phyloP scores from a whole-genome alignment of 2,113 vertebrate species.

The Eublepharis macularius region DNA sequence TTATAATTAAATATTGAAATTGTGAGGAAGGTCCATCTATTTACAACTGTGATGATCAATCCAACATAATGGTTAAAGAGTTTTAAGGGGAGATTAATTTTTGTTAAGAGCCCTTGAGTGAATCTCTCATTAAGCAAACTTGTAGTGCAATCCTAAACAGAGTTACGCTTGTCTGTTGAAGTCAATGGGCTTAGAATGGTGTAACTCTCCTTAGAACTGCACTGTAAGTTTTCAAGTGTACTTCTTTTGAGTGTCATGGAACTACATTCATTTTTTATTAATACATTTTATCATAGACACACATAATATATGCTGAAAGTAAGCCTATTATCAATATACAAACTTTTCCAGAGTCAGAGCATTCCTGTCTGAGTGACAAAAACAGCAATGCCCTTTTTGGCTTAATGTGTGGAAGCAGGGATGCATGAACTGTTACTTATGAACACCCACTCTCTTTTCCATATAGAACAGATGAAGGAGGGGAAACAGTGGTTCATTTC shows the following conservation, averaged over 20 bases:
- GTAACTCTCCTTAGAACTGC: too few species aligned
- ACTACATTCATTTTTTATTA: background rate
- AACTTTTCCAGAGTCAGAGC: background rate
- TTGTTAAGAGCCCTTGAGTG: slow-evolving; percentile 1
- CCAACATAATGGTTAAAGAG: background rate
- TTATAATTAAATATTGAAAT: background rate
- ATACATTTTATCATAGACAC: background rate
- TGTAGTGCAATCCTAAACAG: background rate
- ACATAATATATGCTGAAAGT: slow-evolving; percentile 1
- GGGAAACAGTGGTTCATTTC: background rate
- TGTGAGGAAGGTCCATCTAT: background rate
- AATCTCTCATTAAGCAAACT: background rate
- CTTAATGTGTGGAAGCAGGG: slow-evolving; percentile 17
- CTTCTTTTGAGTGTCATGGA: background rate
- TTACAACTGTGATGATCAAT: background rate
- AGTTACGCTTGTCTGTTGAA: too few species aligned
- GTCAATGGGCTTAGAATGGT: too few species aligned
- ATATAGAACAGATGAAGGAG: slow-evolving; percentile 10
- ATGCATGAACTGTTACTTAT: slow-evolving; percentile 1
- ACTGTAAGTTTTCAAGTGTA: background rate
- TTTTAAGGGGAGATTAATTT: background rate
- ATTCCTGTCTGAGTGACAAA: slow-evolving; percentile 30
- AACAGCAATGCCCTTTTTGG: slow-evolving; percentile 17
- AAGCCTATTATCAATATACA: background rate
- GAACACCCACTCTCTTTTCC: background rate